Evolutionary conservation across 2,113 vertebrate genomes (phyloP).

Genomic region (Pycnonotus jocosus): DNA sequence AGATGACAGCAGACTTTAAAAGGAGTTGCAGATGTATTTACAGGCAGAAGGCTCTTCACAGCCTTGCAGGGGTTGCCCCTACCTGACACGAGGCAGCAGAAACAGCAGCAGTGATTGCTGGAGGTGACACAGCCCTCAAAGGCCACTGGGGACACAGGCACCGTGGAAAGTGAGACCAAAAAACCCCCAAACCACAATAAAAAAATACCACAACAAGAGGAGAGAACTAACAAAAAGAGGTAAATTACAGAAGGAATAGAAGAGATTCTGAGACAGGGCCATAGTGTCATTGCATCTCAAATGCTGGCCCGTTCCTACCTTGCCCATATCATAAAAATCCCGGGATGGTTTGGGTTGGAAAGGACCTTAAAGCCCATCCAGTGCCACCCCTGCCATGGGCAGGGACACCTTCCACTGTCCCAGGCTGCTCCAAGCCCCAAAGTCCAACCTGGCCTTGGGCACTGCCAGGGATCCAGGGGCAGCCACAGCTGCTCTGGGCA

Average conservation of each 20-base stretch:
- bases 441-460: neutral
- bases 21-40: neutral
- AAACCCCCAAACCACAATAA: neutral
- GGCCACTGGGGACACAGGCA: neutral
- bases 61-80: neutral
- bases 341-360: neutral
- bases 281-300: neutral
- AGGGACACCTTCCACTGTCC: neutral
- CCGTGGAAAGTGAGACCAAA: neutral
- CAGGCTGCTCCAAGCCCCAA: neutral
- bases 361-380: fast-evolving
- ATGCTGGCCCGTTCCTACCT: neutral
- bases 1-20: neutral
- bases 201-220: neutral
- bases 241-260: neutral
- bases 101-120: neutral
- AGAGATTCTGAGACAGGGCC: neutral
- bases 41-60: neutral
- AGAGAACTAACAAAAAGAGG: neutral
- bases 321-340: neutral
- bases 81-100: neutral
- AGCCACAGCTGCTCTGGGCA: neutral
- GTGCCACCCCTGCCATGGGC: neutral
- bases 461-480: neutral
- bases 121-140: neutral